Evolutionary conservation across 2,888 invertebrate genomes (phyloP), one percentile per base, ranked within the genome.

Genomic region (Lysandra bellargus): DNA sequence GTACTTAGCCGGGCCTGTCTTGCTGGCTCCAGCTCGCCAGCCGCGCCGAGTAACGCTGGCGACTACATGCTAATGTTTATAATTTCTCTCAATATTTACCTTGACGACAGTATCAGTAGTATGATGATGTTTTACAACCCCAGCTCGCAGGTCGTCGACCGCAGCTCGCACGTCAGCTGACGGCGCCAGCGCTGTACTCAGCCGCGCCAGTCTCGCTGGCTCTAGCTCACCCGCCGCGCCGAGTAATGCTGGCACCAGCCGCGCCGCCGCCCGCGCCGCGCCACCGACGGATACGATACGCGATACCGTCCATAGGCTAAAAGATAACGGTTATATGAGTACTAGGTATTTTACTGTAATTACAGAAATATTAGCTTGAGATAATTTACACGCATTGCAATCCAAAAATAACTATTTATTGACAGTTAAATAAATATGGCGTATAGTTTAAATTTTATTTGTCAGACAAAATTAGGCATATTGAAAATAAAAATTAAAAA

Each of bases 221-320:
- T 99, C 98, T 69, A 98, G 92, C 86, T 98, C 98, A 0, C 98
- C 97, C 0, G 98, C 97, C 7, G 98, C 98, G 85, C 97, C 97
- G 77, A 99, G 93, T 79, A 99, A 91, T 9, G 98, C 98, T 0
- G 98, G 97, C 82, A 98, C 97, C 79, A 99, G 92, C 78, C 96
- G 95, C 0, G 97, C 95, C 0, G 98, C 98, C 82, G 97, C 97
- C 17, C 98, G 95, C 79, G 97, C 95, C 3, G 95, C 95, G 0
- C 98, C 97, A 4, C 98, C 98, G 2, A 97, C 96, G 17, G 96
- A 96, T 78, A 98, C 98, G 85, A 99, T 95, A 88, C 98, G 97
- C 0, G 98, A 97, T 72, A 99, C 96, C 4, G 98, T 98, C 89
- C 97, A 97, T 84, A 99, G 94, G 86, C 98, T 98, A 86, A 23